Evolutionary conservation across 2,797 vertebrate genomes (phyloP), one percentile per base, ranked within the genome.

Genomic region (Steatocranus sp.): DNA sequence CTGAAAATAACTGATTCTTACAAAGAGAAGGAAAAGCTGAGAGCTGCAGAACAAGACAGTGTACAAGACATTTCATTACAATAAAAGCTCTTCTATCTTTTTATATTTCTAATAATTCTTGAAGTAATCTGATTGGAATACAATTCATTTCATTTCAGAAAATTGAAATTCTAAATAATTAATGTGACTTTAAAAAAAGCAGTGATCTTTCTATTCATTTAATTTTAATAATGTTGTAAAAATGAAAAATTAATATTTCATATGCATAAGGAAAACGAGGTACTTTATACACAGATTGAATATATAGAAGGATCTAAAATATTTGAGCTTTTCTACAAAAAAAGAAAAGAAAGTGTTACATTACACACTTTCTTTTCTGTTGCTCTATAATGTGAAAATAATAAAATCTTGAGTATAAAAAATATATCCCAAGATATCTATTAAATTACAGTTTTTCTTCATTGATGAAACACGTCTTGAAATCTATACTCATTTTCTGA

Each of bases 1-100:
- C 82, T 36, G 54, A 80, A 92, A 94, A 93, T 88, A 92, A 93
- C 85, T 32, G 79, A 88, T 90, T 95, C 88, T 80, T 83, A 87
- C 90, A 86, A 81, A 79, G 75, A 86, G 83, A 88, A 68, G 53
- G 81, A 82, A 77, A 63, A 85, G 85, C 90, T 78, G 68, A 58
- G 58, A 63, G 48, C 25, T 48, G 68, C 7, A 12, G 41, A 48
- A 73, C 68, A 73, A 73, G 68, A 73, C 25, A 4, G 10, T 70
- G 10, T 11, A n/a, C 41, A 48, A 73, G 25, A 30, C 10, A 48
- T 46, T 30, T 46, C 25, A n/a, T n/a, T 73, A 30, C 17, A 30
- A 48, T 46, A 46, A 73, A 48, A 73, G 23, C 25, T 30, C 66
- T 27, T 70, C 14, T 46, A 3, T 46, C 10, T 18, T n/a, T 48